Evolutionary conservation across 2,113 vertebrate species (phyloP), one percentile per base, ranked within the genome.

Genomic region (Aplodontia rufa): DNA sequence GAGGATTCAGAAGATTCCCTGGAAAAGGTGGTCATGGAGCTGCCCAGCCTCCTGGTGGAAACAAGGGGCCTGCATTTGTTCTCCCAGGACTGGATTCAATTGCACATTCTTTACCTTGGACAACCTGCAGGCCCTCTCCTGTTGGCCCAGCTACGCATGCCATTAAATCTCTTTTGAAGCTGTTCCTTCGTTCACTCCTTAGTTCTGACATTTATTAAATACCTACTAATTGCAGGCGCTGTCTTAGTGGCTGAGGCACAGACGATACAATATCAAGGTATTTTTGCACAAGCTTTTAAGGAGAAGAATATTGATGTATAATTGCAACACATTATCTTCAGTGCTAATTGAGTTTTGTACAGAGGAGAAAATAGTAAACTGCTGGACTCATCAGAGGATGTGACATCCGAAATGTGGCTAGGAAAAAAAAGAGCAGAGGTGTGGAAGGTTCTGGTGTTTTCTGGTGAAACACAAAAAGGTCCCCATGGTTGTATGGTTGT

Each of bases 271-370:
- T 32, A 74, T 58, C 58, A 58, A 49, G 40, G 24, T 22, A 32
- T 55, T 81, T 75, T 93, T 92, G 71, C 71, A 66, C 71, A 76
- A 96, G 30, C 72, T 91, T 93, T 81, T 53, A 96, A 91, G n/a
- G 45, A 62, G 82, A 49, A 26, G 92, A 86, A 84, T 24, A 81
- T 68, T 42, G 51, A 94, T 47, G 32, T 69, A 14, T 74, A 68
- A 96, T 76, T 91, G 64, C 12, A 75, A 64, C 60, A 78, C 71
- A 71, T 84, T 96, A 71, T 84, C 19, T 30, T 66, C 64, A 28
- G 24, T 80, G 37, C 40, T 72, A 55, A 47, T n/a, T 87, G 90
- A 78, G 78, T 94, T 83, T 87, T 53, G 26, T 55, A n/a, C 6
- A 58, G n/a, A 96, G 55, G 32, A 64, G 58, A 62, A 62, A 53